Evolutionary conservation across 2,113 vertebrate genomes (phyloP), one percentile per base, ranked within the genome.

Genomic region (Melanerpes aurifrons): DNA sequence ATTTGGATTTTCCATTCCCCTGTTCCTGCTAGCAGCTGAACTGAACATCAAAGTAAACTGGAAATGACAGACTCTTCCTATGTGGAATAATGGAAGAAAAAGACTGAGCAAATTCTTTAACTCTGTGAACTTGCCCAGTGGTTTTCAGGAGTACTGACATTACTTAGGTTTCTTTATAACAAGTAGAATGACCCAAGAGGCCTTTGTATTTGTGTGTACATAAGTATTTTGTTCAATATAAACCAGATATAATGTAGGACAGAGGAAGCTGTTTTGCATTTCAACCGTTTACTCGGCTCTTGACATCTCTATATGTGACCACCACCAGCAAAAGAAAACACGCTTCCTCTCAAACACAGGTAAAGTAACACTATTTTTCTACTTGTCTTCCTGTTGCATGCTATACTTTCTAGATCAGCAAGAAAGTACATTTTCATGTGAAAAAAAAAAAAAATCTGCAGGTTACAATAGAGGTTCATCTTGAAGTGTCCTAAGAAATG

Each of bases 1-100:
- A 9, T 0, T 0, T n/a, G 13, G 26, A 40, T 18, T 29, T 8
- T 69, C 17, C 3, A 1, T 64, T 84, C 24, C 14, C 8, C 26
- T 73, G 4, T 70, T 91, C n/a, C 24, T 80, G 47, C 4, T 24
- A 82, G 22, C 12, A 63, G 20, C 29, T 58, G 35, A 95, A 15
- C 11, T 70, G n/a, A 69, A 62, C 40, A 19, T 68, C 58, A 20
- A 4, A n/a, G 35, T 72, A 47, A 68, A 40, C 26, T 56, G 25
- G 20, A 76, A 87, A 70, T 26, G 5, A 25, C 15, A 76, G 26
- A 43, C 3, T 1, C 9, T 78, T 89, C 17, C 8, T 25, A 28
- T 59, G 10, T n/a, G 15, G 12, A 89, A 59, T 28, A 79, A 35
- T 0, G 1, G 12, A 82, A 87, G 29, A 10, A 74, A 83, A 82